Evolutionary conservation across 2,888 invertebrate species (phyloP).

Genomic region (Tenthredo mesomela): DNA sequence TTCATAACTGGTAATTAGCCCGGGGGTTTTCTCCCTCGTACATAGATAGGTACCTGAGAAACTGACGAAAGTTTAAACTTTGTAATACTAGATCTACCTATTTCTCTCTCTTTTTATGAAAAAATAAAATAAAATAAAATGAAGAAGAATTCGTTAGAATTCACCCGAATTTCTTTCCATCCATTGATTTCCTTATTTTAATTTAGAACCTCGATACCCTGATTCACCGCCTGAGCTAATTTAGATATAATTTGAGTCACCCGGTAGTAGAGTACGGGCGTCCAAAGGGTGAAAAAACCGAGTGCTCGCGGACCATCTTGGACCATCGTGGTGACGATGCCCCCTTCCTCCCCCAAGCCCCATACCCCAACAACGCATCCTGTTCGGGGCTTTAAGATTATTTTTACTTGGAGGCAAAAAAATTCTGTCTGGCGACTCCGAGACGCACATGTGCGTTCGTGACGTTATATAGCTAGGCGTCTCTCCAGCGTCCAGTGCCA

Average conservation of each 20-base stretch:
- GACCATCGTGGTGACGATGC: constrained; percentile 75
- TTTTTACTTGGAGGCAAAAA: constrained; percentile 77
- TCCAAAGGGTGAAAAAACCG: constrained; percentile 76
- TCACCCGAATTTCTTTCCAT: neutral
- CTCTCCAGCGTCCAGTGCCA: constrained; percentile 59
- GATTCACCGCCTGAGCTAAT: neutral
- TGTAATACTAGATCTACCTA: neutral
- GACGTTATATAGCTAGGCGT: constrained; percentile 40
- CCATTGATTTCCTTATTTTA: neutral
- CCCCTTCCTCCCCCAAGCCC: constrained; percentile 62
- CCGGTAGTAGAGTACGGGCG: constrained; percentile 60
- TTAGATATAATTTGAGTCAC: constrained; percentile 44
- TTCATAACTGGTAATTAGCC: constrained; percentile 42
- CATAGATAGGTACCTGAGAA: neutral
- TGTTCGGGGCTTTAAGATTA: constrained; percentile 78
- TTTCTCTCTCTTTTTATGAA: neutral
- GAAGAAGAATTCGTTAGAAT: no score
- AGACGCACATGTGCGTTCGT: constrained; percentile 71
- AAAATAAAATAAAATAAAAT: neutral
- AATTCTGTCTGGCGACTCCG: constrained; percentile 76
- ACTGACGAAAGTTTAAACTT: constrained; percentile 8
- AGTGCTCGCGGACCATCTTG: constrained; percentile 60
- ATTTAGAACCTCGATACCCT: neutral
- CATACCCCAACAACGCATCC: constrained; percentile 73
- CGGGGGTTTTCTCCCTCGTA: neutral